These are phyloP conservation scores for Psittacus erithacus DNA, from an alignment of 2,113 vertebrate species.

Conservation along the genomic window DNA sequence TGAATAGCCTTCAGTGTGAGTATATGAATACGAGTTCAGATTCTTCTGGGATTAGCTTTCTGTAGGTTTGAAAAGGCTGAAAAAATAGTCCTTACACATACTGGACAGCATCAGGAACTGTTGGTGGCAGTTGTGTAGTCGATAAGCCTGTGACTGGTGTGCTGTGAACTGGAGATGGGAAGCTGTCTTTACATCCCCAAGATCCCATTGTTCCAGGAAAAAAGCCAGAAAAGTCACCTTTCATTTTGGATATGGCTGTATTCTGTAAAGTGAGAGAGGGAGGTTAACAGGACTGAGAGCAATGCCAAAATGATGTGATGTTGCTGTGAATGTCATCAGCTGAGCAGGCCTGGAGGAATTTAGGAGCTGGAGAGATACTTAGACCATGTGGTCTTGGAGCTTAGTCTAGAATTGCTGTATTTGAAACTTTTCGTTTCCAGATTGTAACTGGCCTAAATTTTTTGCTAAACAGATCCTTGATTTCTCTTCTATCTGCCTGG, in stretches of 20 bases:
- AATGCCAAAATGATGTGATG: background rate
- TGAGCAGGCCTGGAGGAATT: background rate
- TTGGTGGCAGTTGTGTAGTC: background rate
- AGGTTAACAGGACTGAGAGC: background rate
- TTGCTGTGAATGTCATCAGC: background rate
- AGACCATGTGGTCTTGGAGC: background rate
- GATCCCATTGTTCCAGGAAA: background rate
- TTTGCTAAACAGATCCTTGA: background rate
- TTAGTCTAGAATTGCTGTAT: background rate
- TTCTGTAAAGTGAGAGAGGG: background rate
- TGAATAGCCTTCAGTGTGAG: background rate
- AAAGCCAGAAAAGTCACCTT: background rate
- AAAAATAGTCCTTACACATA: background rate
- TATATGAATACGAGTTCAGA: background rate
- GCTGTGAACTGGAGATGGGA: background rate
- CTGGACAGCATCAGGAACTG: background rate
- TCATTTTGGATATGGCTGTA: background rate
- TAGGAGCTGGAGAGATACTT: background rate
- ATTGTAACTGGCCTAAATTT: background rate
- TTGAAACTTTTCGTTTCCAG: background rate
- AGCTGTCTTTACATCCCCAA: background rate
- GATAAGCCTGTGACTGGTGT: slow-evolving; percentile 28
- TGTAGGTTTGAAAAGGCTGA: background rate
- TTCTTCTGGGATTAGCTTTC: background rate
- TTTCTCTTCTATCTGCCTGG: background rate